phyloP scores from a whole-genome alignment of 2,888 invertebrate genomes.

The Acanthosoma haemorrhoidale region DNA sequence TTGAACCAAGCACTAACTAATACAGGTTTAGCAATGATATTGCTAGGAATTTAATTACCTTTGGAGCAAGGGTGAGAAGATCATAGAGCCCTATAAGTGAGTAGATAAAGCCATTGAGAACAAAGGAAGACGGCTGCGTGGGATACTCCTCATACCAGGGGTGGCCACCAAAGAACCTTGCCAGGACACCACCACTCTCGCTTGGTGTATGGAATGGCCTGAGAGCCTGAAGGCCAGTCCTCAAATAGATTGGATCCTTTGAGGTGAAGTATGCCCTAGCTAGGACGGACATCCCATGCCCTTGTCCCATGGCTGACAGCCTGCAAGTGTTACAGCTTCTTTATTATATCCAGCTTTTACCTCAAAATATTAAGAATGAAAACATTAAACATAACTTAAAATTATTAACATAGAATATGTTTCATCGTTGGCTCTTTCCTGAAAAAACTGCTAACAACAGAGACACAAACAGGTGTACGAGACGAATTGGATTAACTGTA shows the following conservation, averaged over 20 bases:
- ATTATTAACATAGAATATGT: too few relatives aligned
- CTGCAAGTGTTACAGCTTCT: constrained; percentile 45
- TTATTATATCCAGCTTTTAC: too few relatives aligned
- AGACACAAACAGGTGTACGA: too few relatives aligned
- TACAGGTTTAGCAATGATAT: background rate
- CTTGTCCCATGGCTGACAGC: constrained; percentile 98
- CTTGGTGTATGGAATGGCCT: constrained; percentile 70
- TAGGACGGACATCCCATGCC: constrained; percentile 92
- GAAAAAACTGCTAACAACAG: too few relatives aligned
- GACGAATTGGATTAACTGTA: too few relatives aligned
- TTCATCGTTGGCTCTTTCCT: too few relatives aligned
- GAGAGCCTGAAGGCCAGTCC: constrained; percentile 74
- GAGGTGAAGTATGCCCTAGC: constrained; percentile 84
- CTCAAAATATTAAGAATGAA: too few relatives aligned
- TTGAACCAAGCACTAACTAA: too few relatives aligned
- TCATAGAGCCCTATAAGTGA: constrained; percentile 88
- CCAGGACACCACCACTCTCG: constrained; percentile 73
- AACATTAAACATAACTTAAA: too few relatives aligned
- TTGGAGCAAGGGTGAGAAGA: constrained; percentile 71
- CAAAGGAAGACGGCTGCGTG: constrained; percentile 87
- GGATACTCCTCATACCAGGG: constrained; percentile 96
- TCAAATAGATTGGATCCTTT: constrained; percentile 69
- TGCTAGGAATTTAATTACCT: background rate
- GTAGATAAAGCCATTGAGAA: constrained; percentile 97
- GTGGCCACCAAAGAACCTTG: constrained; percentile 63